Evolutionary conservation across 2,797 vertebrate species (phyloP), one percentile per base, ranked within the genome.

Genomic region (Brachymystax lenok): DNA sequence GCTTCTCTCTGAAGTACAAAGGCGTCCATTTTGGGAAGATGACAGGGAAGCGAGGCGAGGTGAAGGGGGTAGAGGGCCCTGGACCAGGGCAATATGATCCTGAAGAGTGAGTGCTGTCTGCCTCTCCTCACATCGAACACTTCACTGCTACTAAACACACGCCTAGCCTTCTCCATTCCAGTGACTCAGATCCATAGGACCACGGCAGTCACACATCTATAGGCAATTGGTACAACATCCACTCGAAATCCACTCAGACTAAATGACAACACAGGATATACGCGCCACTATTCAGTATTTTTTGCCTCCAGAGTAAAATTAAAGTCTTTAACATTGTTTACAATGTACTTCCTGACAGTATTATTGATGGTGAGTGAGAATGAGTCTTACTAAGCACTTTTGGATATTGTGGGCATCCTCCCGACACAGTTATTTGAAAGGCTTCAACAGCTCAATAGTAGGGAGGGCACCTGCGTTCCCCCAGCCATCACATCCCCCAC

Each of bases 21-120:
- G 92, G 94, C 2, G 80, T 93, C 74, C 90, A 93, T 76, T 95
- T 95, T 83, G 90, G 91, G 68, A 91, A 88, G 77, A 87, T 85
- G 90, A 92, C 89, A 2, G 92, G 80, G 74, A 87, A 73, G 75
- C 87, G 92, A 79, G 71, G 21, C 3, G 76, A 84, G 67, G 52
- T 74, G 78, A 88, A 40, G 30, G 71, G 84, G 71, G 69, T 76
- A 2, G 85, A 84, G 0, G 86, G 88, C 72, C 93, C 93, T 8
- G 92, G 91, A 74, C 94, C 92, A 27, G 93, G 88, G 80, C 83
- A 93, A 2, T 94, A 94, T 83, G 59, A 87, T 67, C 86, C 87
- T 28, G 89, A 92, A 24, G 81, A 81, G 92, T 94, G 24, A 52
- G 46, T 27, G n/a, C n/a, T 46, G 10, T 46, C 40, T 46, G 40